Conservation (phyloP, 2,888 invertebrate genomes). For the Limnephilus marmoratus region DNA sequence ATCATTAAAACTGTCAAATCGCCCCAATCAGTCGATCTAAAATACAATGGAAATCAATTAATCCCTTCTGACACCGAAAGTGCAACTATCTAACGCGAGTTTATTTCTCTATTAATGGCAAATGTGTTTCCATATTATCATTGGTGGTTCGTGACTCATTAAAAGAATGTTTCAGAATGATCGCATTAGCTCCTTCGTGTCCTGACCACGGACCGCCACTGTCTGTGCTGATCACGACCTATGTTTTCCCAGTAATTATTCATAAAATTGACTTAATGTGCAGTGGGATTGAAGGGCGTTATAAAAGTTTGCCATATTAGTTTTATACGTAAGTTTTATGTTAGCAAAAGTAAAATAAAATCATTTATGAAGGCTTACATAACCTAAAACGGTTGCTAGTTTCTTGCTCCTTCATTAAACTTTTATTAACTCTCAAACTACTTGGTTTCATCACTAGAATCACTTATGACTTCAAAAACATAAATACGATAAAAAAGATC, state of each 20-base stretch:
- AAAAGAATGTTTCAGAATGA: neutral
- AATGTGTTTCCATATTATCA: conserved; percentile 2
- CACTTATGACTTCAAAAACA: too few species aligned
- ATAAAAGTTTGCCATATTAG: too few species aligned
- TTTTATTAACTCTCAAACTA: too few species aligned
- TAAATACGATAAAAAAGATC: too few species aligned
- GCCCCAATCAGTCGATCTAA: neutral
- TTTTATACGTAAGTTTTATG: too few species aligned
- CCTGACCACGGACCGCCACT: neutral
- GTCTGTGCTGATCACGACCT: conserved; percentile 34
- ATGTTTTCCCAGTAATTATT: conserved; percentile 61
- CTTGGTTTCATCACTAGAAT: too few species aligned
- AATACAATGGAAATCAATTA: neutral
- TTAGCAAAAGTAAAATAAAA: too few species aligned
- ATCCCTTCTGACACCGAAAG: neutral
- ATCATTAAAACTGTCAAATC: neutral
- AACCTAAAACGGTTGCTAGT: too few species aligned
- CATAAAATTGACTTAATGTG: conserved; percentile 60
- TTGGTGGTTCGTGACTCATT: conserved; percentile 1
- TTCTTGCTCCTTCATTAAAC: too few species aligned
- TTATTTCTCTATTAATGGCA: conserved; percentile 29
- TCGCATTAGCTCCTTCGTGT: conserved; percentile 34
- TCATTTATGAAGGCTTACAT: too few species aligned
- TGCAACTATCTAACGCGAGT: neutral
- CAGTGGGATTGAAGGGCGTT: neutral